Evolutionary conservation across 1,140 invertebrate genomes (phyloP).

Genomic region (Drusus annulatus): DNA sequence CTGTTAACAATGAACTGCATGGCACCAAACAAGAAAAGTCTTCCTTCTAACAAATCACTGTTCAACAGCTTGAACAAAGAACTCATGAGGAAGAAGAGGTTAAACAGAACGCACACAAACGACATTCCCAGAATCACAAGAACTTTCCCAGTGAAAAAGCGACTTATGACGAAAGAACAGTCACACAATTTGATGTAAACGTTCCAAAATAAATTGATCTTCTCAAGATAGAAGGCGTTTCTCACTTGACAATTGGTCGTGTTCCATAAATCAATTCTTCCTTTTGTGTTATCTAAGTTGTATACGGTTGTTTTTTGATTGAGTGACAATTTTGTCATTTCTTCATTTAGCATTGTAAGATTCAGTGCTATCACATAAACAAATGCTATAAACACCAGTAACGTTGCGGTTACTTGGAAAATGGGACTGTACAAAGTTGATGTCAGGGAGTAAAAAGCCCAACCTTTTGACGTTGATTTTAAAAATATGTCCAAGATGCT

Average conservation of each 20-base stretch:
- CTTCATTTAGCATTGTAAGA: neutral
- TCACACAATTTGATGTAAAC: constrained; percentile 13
- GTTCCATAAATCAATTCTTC: neutral
- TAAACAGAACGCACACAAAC: constrained; percentile 4
- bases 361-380: neutral
- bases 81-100: neutral
- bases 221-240: neutral
- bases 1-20: neutral
- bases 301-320: neutral
- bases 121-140: constrained; percentile 20
- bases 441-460: neutral
- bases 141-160: constrained; percentile 23
- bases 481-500: neutral
- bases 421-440: neutral
- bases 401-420: neutral
- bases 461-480: neutral
- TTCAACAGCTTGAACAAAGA: neutral
- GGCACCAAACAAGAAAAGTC: neutral
- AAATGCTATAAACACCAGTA: neutral
- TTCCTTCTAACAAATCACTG: neutral
- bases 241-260: neutral
- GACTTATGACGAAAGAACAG: constrained; percentile 1
- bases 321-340: neutral
- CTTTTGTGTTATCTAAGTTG: neutral
- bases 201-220: constrained; percentile 23